These are phyloP conservation scores for Terebella lapidaria DNA, from an alignment of 2,888 invertebrate genomes.

Conservation along the genomic window DNA sequence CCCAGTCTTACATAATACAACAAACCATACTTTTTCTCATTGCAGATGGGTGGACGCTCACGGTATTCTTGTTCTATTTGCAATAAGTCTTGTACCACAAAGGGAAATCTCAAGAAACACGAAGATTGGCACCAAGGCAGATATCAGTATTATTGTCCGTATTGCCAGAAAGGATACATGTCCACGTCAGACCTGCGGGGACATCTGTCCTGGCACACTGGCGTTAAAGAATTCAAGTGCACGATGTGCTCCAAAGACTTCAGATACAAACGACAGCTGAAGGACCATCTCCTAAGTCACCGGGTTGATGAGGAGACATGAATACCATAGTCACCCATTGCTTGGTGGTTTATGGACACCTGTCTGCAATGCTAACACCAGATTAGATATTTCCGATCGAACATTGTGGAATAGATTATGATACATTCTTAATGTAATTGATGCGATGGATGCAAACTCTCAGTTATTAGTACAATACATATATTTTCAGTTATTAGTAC, in stretches of 20 bases:
- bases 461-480: no score
- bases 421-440: no score
- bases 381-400: no score
- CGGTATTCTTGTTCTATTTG: neutral
- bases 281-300: neutral
- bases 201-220: constrained; percentile 7
- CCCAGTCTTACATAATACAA: no score
- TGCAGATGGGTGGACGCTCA: neutral
- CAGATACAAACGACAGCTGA: constrained; percentile 4
- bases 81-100: constrained; percentile 1
- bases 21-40: no score
- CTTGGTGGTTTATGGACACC: no score
- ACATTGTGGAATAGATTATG: no score
- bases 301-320: no score
- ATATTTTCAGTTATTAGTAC: no score
- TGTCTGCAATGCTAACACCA: no score
- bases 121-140: neutral
- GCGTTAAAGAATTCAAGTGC: constrained; percentile 8
- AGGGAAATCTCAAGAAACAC: neutral
- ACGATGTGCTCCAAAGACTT: constrained; percentile 7
- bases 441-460: no score
- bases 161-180: constrained; percentile 8
- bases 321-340: no score
- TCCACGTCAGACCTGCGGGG: constrained; percentile 8
- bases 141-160: constrained; percentile 6